These are phyloP conservation scores for Melangyna quadrimaculata DNA, from an alignment of 2,888 invertebrate species.

Conservation along the genomic window DNA sequence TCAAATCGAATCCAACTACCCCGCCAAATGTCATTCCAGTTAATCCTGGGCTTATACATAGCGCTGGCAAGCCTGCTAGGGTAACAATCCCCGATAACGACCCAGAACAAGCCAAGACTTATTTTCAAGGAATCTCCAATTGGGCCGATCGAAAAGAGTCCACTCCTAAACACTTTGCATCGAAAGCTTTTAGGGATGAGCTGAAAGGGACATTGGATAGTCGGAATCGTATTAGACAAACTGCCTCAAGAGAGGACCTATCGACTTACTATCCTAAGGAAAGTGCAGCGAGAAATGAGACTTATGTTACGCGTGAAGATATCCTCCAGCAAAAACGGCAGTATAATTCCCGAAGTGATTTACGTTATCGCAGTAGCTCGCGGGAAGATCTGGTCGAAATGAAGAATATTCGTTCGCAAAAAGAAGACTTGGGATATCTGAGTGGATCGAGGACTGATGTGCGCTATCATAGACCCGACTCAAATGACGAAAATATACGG, in stretches of 20 bases:
- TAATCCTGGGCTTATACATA: slow-evolving; percentile 75
- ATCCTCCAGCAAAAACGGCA: slow-evolving; percentile 80
- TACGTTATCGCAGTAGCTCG: slow-evolving; percentile 78
- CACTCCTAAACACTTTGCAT: slow-evolving; percentile 78
- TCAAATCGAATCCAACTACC: slow-evolving; percentile 84
- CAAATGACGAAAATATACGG: slow-evolving; percentile 74
- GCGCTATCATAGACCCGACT: slow-evolving; percentile 74
- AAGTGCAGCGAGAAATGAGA: slow-evolving; percentile 73
- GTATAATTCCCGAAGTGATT: slow-evolving; percentile 77
- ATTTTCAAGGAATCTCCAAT: slow-evolving; percentile 89
- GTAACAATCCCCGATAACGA: slow-evolving; percentile 83
- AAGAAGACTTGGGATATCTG: slow-evolving; percentile 76
- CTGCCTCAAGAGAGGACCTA: slow-evolving; percentile 73
- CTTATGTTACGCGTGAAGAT: slow-evolving; percentile 79
- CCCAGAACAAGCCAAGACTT: slow-evolving; percentile 81
- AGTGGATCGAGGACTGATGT: slow-evolving; percentile 77
- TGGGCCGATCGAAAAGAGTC: slow-evolving; percentile 87
- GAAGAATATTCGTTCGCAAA: slow-evolving; percentile 77
- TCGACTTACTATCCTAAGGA: slow-evolving; percentile 38
- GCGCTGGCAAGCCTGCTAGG: slow-evolving; percentile 81
- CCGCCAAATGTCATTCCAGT: slow-evolving; percentile 80
- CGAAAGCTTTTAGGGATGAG: slow-evolving; percentile 80
- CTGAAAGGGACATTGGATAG: slow-evolving; percentile 79
- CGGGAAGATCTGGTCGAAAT: slow-evolving; percentile 78
- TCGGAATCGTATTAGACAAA: slow-evolving; percentile 78